These are phyloP conservation scores for Sarotherodon lohbergeri DNA, from an alignment of 2,113 vertebrate species.

Conservation along the genomic window DNA sequence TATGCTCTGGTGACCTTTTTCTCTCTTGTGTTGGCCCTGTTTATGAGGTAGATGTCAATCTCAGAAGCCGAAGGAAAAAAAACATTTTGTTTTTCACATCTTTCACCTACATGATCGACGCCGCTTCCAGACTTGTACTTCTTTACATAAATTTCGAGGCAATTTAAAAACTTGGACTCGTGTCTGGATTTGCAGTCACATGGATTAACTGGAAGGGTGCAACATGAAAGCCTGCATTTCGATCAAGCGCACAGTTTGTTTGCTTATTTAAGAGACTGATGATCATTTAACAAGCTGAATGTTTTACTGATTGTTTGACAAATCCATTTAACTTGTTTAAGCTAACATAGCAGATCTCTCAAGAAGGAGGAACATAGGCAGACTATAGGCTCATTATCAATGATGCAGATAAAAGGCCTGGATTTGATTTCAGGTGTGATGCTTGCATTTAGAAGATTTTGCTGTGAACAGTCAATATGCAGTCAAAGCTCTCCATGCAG, in stretches of 20 bases:
- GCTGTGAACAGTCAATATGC: not conserved
- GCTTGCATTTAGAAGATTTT: not conserved
- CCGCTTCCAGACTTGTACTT: not conserved
- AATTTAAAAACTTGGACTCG: not conserved
- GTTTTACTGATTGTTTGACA: not conserved
- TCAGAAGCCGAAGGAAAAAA: not conserved
- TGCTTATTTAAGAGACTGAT: not conserved
- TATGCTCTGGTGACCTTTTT: not conserved
- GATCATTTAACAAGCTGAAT: not conserved
- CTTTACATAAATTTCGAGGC: not conserved
- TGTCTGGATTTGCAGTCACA: rapidly evolving
- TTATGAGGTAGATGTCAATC: not conserved
- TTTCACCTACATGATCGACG: not conserved
- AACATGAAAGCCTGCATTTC: not conserved
- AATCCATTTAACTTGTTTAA: not conserved
- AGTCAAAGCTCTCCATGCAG: not conserved
- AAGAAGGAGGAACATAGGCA: not conserved
- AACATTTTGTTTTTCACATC: not conserved
- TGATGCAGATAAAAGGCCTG: not conserved
- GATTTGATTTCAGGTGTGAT: not conserved
- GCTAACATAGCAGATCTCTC: not conserved
- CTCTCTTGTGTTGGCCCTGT: not conserved
- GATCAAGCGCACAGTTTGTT: not conserved
- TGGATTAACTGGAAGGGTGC: not conserved
- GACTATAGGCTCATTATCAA: not conserved